Evolutionary conservation across 2,888 invertebrate species (phyloP), one percentile per base, ranked within the genome.

Genomic region (Cyaniris semiargus): DNA sequence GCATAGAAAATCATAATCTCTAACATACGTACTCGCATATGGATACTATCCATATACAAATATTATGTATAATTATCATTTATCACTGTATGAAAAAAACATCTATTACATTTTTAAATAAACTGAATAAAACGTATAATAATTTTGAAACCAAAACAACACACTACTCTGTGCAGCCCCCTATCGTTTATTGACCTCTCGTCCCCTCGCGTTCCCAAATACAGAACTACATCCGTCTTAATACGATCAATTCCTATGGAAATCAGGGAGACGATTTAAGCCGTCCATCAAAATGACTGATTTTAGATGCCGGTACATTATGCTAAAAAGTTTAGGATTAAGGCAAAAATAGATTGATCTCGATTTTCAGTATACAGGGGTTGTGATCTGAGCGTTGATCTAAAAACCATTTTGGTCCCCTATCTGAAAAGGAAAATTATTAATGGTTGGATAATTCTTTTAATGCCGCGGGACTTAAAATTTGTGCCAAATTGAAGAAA

Each of bases 141-240:
- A n/a, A n/a, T n/a, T n/a, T n/a, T n/a, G 21, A 21, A 23, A 10
- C 15, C 13, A 66, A 66, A 31, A 27, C 66, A 44, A 70, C 44
- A 60, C 38, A 56, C 53, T 80, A 78, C 79, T 79, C 81, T 81
- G 77, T 80, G 44, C 44, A 72, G 21, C 85, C 87, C 88, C 88
- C 87, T 88, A 84, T 83, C 86, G 86, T 88, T 87, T 89, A 89
- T 90, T 90, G 90, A 90, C 88, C 90, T 87, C 86, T 85, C 87
- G 85, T 87, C 87, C 89, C 85, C 85, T 85, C 86, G 89, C 90
- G 90, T 90, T 90, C 85, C 83, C 82, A 82, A 83, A 84, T 85
- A 86, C 86, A 80, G 72, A 78, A 77, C 84, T 85, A 81, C 86
- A 86, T 85, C 84, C 84, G 83, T 84, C 85, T 85, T 83, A 83